Conservation (phyloP, 2,113 vertebrate genomes). For the Hyperopisus bebe region DNA sequence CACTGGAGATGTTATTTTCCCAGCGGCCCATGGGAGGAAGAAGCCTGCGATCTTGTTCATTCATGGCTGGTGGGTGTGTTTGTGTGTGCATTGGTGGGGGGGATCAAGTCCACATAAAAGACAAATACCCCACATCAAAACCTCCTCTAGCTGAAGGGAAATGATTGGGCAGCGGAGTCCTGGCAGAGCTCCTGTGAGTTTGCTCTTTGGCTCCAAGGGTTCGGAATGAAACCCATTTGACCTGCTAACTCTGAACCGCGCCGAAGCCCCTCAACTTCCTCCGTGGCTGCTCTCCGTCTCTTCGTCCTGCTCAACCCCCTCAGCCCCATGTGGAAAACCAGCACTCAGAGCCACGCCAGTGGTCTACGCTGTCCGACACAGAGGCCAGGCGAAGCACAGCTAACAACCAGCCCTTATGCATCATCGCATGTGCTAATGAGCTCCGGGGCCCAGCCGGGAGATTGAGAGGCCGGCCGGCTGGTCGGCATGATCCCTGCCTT, state of each 20-base stretch:
- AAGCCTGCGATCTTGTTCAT: slow-evolving; percentile 62
- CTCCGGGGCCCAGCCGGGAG: slow-evolving; percentile 92
- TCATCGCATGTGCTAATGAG: slow-evolving; percentile 99
- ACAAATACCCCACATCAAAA: slow-evolving; percentile 66
- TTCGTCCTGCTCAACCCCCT: slow-evolving; percentile 40
- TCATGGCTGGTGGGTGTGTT: slow-evolving; percentile 52
- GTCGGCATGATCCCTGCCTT: slow-evolving; percentile 98
- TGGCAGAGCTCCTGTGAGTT: slow-evolving; percentile 65
- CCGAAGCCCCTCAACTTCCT: slow-evolving; percentile 24
- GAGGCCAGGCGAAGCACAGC: slow-evolving; percentile 76
- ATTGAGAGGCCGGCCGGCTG: slow-evolving; percentile 78
- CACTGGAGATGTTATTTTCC: slow-evolving; percentile 68
- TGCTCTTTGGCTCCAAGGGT: slow-evolving; percentile 61
- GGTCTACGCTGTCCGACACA: slow-evolving; percentile 92
- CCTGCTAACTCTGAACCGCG: slow-evolving; percentile 50
- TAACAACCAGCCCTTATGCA: slow-evolving; percentile 99
- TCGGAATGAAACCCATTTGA: slow-evolving; percentile 57
- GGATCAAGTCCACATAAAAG: slow-evolving; percentile 58
- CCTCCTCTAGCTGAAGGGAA: slow-evolving; percentile 47
- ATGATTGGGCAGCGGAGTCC: slow-evolving; percentile 53
- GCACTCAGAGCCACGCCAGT: slow-evolving; percentile 64
- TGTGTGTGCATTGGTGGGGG: not conserved
- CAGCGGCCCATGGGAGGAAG: slow-evolving; percentile 54
- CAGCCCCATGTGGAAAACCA: slow-evolving; percentile 44
- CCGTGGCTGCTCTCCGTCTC: slow-evolving; percentile 23